A percentile compares a stretch with the other conserved stretches of the same genome.
Evolutionary conservation across 2,888 invertebrate genomes (phyloP).

Genomic region (Eupithecia pulchellata): DNA sequence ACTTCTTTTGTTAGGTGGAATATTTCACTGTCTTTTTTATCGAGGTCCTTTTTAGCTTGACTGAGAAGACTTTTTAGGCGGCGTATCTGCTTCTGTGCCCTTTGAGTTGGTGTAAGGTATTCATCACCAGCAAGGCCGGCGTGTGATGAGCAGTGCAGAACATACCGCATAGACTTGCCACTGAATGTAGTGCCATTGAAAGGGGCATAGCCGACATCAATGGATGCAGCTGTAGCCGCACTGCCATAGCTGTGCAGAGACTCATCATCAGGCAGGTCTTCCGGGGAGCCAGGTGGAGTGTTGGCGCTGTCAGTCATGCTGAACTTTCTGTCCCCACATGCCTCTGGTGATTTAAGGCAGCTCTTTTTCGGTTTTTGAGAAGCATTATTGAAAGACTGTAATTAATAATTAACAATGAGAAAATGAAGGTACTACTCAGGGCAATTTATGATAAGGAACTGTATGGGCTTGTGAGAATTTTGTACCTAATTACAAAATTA

Average conservation of each 20-base stretch:
- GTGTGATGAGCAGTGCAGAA: constrained; percentile 93
- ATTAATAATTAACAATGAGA: constrained; percentile 45
- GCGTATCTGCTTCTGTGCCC: constrained; percentile 92
- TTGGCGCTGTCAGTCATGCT: constrained; percentile 81
- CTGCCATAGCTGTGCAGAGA: constrained; percentile 92
- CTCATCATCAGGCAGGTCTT: constrained; percentile 89
- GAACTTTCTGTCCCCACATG: constrained; percentile 66
- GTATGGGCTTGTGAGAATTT: neutral
- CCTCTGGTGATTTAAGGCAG: constrained; percentile 71
- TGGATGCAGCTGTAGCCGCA: constrained; percentile 91
- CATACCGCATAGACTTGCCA: constrained; percentile 90
- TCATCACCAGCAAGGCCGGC: constrained; percentile 91
- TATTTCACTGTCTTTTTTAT: constrained; percentile 93
- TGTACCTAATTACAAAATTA: neutral
- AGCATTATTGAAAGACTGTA: constrained; percentile 76
- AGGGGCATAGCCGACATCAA: constrained; percentile 93
- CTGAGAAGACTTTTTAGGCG: constrained; percentile 89
- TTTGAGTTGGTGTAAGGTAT: constrained; percentile 94
- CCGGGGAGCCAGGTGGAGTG: constrained; percentile 87
- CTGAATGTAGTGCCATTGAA: constrained; percentile 90
- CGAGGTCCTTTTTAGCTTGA: constrained; percentile 91
- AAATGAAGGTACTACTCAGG: neutral
- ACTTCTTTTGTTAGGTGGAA: constrained; percentile 91
- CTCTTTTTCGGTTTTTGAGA: constrained; percentile 73
- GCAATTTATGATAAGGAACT: neutral